A percentile compares a stretch with the other conserved stretches of the same genome.
These are phyloP conservation scores for Agrotis ipsilon DNA, from an alignment of 2,888 invertebrate genomes.

Conservation along the genomic window DNA sequence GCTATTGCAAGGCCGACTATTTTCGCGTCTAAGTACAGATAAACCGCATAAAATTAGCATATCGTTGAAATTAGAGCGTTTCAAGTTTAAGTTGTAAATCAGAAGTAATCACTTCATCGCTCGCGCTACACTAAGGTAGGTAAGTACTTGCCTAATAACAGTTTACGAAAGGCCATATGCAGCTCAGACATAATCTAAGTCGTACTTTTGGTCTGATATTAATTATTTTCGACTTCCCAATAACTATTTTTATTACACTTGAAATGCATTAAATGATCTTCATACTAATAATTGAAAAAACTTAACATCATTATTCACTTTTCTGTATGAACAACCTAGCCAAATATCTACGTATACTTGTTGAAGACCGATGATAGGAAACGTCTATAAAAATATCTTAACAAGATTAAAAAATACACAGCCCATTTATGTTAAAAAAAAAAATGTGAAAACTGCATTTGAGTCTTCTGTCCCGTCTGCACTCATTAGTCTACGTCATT, in stretches of 20 bases:
- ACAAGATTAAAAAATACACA: too few species aligned
- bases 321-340: too few species aligned
- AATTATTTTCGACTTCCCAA: too few species aligned
- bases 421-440: too few species aligned
- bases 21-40: slow-evolving; percentile 13
- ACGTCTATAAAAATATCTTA: too few species aligned
- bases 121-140: slow-evolving; percentile 22
- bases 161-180: slow-evolving; percentile 4
- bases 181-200: background rate
- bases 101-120: slow-evolving; percentile 51
- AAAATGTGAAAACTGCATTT: background rate
- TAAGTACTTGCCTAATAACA: slow-evolving; percentile 33
- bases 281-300: too few species aligned
- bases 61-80: slow-evolving; percentile 51
- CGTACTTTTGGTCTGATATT: too few species aligned
- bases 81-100: slow-evolving; percentile 43
- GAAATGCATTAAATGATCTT: too few species aligned
- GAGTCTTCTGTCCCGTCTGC: slow-evolving; percentile 17
- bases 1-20: slow-evolving; percentile 12
- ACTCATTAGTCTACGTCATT: slow-evolving; percentile 42
- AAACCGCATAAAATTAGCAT: slow-evolving; percentile 42
- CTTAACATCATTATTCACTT: too few species aligned
- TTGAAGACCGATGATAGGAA: too few species aligned
- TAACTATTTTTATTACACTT: too few species aligned
- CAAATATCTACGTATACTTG: too few species aligned